Conservation (phyloP, 2,888 invertebrate genomes). For the Disparrhopalites patrizii region DNA sequence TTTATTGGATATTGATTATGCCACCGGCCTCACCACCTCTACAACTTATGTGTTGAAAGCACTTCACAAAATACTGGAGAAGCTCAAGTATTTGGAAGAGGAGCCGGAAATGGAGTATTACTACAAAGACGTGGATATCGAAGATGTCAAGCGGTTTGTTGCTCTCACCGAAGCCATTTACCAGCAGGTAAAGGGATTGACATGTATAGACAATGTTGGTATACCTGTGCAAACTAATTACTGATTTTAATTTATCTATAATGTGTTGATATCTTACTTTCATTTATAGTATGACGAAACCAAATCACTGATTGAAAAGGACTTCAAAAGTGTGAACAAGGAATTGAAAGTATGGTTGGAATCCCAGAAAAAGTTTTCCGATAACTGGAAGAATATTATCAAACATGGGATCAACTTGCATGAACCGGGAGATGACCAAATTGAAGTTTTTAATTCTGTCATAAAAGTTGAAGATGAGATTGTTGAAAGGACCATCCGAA, state of each 20-base stretch:
- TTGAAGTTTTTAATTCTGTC: background rate
- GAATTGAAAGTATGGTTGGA: conserved; percentile 7
- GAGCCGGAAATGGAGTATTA: background rate
- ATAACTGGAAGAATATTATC: background rate
- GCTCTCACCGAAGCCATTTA: background rate
- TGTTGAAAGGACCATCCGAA: background rate
- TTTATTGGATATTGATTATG: background rate
- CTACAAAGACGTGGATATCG: background rate
- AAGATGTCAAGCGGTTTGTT: background rate
- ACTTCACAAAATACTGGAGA: background rate
- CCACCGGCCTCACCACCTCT: background rate
- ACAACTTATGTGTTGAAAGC: background rate
- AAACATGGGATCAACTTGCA: background rate
- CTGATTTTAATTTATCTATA: no score
- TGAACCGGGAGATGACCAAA: background rate
- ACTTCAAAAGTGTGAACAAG: background rate
- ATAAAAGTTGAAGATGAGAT: background rate
- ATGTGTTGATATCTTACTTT: no score
- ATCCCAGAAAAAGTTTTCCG: background rate
- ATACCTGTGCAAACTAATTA: no score
- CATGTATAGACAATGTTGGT: no score
- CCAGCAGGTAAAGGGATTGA: conserved; percentile 4
- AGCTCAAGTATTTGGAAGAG: background rate
- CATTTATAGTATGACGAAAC: background rate
- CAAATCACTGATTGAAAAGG: background rate